Evolutionary conservation across 2,888 invertebrate species (phyloP).

Genomic region (Plusia festucae): DNA sequence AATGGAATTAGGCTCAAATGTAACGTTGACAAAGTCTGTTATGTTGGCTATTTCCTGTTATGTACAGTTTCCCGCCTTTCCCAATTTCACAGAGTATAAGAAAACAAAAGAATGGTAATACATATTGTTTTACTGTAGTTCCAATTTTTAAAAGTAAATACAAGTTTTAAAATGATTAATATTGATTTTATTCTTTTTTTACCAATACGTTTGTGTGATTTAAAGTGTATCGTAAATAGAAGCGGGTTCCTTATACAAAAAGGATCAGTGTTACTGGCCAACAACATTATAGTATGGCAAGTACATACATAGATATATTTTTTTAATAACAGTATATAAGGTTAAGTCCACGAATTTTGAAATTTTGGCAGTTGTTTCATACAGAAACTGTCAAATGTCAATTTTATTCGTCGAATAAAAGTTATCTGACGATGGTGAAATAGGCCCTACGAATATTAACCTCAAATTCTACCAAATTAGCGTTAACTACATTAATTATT

Average conservation of each 20-base stretch:
- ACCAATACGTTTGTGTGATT: background rate
- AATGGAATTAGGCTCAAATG: conserved; percentile 32
- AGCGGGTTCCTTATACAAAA: background rate
- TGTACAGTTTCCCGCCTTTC: background rate
- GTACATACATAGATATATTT: too few species aligned
- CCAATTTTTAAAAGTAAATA: background rate
- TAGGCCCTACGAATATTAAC: too few species aligned
- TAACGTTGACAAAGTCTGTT: background rate
- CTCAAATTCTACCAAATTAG: background rate
- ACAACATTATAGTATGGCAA: too few species aligned
- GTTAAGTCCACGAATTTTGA: too few species aligned
- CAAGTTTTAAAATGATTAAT: background rate
- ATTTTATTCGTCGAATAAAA: too few species aligned
- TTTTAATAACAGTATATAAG: too few species aligned
- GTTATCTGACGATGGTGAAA: too few species aligned
- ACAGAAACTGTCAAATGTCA: too few species aligned
- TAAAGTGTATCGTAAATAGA: background rate
- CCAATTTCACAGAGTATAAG: conserved; percentile 1
- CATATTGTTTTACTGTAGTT: background rate
- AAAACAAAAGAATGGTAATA: background rate
- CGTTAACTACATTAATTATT: too few species aligned
- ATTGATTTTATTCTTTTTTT: background rate
- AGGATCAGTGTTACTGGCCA: background rate
- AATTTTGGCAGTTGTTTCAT: too few species aligned
- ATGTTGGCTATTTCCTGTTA: conserved; percentile 5